Base-by-base conservation (phyloP, 2,797 vertebrate species). In the Ataeniobius toweri region DNA sequence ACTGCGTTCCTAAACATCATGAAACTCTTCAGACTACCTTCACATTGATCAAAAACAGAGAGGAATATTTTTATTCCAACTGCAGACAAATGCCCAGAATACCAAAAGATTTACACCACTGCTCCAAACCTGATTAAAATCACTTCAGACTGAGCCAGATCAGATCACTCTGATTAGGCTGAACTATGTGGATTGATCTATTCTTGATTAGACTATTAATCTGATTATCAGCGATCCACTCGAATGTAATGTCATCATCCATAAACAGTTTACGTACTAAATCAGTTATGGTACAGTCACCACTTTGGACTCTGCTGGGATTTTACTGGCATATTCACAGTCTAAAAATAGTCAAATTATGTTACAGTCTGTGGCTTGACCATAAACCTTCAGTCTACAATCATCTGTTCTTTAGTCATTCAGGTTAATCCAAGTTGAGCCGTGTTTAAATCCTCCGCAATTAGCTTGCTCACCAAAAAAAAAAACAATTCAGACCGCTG, bases 391-490 rank as follows among this genome's bases (percentile, higher is more conserved):
- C 77, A 44, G 68, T 80, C 79, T 83, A 39, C 71, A 14, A 31
- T 74, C 71, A 84, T 80, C 84, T 69, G 79, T 75, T 91, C 80
- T 80, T 92, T 91, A 88, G 87, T 91, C 88, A 83, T 92, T 89
- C 73, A 71, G 83, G 76, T 77, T 89, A 91, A 93, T 93, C 89
- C 83, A 16, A 81, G 82, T 86, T 89, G 81, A 92, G 85, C 83
- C 31, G 8, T 10, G 73, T 86, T 89, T 69, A 92, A 94, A 88
- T 88, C 86, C 75, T 80, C 71, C 14, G 39, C 86, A 92, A 93
- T 94, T 90, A 89, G 80, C 86, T 73, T 56, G 81, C 79, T 91
- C 80, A 76, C 81, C 83, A 89, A 73, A 67, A 65, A 89, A 46
- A 6, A 46, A n/a, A 44, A n/a, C 9, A 48, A 81, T 63, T 69